Percentiles rank a stretch among this genome's conserved stretches.
Conservation (phyloP, 1,140 invertebrate genomes). For the Lerema accius region DNA sequence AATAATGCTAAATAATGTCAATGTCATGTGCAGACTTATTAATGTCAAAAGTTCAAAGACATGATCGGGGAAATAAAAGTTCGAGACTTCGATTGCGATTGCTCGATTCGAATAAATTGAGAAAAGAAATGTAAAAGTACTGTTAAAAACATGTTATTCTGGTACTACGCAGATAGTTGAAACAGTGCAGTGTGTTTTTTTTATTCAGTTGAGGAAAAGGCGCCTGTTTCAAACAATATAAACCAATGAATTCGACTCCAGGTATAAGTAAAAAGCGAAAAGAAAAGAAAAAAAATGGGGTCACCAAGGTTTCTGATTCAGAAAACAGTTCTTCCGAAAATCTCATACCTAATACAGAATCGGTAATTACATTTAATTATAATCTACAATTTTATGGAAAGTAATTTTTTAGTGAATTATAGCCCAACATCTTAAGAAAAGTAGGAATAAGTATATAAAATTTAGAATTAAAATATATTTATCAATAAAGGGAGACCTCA, state of each 20-base stretch:
- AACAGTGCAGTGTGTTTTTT: slow-evolving; percentile 3
- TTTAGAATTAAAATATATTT: too few relatives aligned
- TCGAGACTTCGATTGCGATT: too few relatives aligned
- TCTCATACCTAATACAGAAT: slow-evolving; percentile 43
- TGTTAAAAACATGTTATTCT: slow-evolving; percentile 7
- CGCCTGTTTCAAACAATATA: neutral
- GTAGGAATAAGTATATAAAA: slow-evolving; percentile 6
- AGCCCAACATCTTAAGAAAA: neutral
- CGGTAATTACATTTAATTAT: slow-evolving; percentile 40
- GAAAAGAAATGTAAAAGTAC: too few relatives aligned
- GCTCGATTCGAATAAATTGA: too few relatives aligned
- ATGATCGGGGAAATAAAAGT: too few relatives aligned
- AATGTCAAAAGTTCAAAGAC: too few relatives aligned
- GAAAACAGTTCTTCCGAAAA: slow-evolving; percentile 47
- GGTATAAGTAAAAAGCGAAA: slow-evolving; percentile 44
- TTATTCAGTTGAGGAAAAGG: neutral
- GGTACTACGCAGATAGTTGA: slow-evolving; percentile 6
- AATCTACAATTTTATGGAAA: slow-evolving; percentile 1
- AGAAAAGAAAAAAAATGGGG: slow-evolving; percentile 58
- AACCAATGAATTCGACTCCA: slow-evolving; percentile 41
- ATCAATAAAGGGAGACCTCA: too few relatives aligned
- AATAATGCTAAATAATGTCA: too few relatives aligned
- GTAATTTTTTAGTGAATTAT: too few relatives aligned
- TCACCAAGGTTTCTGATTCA: slow-evolving; percentile 49
- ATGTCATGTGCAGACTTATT: too few relatives aligned